phyloP scores from a whole-genome alignment of 2,797 vertebrate species.

The Onychomys leucogaster region DNA sequence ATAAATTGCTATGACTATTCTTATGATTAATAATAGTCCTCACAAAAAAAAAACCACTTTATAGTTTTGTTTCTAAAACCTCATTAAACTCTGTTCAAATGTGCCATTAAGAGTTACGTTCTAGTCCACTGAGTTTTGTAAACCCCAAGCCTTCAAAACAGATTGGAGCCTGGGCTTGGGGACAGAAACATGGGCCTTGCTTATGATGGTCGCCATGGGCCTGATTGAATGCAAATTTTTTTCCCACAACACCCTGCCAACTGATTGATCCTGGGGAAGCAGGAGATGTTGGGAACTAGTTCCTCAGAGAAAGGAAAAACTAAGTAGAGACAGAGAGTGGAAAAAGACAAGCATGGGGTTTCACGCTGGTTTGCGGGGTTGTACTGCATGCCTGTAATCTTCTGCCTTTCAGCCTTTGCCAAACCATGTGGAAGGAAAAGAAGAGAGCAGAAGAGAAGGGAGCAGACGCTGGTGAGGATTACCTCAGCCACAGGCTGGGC shows the following conservation, averaged over 20 bases:
- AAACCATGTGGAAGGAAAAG: slow-evolving; percentile 82
- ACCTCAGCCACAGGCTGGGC: slow-evolving; percentile 75
- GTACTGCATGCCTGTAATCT: slow-evolving; percentile 81
- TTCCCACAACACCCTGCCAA: slow-evolving; percentile 78
- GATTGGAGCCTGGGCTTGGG: slow-evolving; percentile 71
- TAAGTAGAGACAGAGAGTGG: slow-evolving; percentile 82
- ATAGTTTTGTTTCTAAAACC: slow-evolving; percentile 78
- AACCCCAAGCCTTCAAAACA: slow-evolving; percentile 77
- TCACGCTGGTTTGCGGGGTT: slow-evolving; percentile 79
- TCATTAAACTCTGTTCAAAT: slow-evolving; percentile 79
- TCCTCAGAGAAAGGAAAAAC: slow-evolving; percentile 83
- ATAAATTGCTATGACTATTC: slow-evolving; percentile 71
- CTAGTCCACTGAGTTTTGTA: slow-evolving; percentile 80
- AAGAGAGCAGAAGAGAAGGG: slow-evolving; percentile 66
- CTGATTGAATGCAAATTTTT: slow-evolving; percentile 81
- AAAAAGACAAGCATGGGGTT: slow-evolving; percentile 84
- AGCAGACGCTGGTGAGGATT: slow-evolving; percentile 70
- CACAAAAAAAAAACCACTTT: slow-evolving; percentile 74
- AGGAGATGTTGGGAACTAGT: slow-evolving; percentile 70
- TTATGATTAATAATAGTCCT: slow-evolving; percentile 79
- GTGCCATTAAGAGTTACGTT: slow-evolving; percentile 81
- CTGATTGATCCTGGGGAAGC: slow-evolving; percentile 79
- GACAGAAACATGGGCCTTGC: slow-evolving; percentile 60
- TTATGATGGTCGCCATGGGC: slow-evolving; percentile 68
- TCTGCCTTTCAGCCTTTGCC: slow-evolving; percentile 84